Conservation (phyloP, 1,140 invertebrate species). For the Pseudoatta argentina region DNA sequence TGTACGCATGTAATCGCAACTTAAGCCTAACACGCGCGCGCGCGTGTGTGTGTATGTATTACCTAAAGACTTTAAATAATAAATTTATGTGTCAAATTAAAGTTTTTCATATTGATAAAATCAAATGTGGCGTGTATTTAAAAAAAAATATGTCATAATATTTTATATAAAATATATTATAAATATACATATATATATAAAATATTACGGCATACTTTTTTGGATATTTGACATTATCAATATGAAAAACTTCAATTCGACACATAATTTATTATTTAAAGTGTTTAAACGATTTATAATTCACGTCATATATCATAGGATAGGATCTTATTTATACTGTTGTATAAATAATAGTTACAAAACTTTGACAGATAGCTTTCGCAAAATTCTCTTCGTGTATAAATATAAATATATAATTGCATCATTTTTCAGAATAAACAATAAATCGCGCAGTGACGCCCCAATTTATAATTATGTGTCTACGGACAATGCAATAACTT, state of each 20-base stretch:
- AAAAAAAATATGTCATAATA: too few species aligned
- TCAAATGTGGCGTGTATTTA: too few species aligned
- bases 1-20: too few species aligned
- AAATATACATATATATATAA: neutral
- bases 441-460: conserved; percentile 72
- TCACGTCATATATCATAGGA: neutral
- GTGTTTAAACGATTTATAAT: neutral
- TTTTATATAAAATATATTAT: too few species aligned
- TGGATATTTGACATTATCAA: neutral
- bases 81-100: too few species aligned
- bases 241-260: neutral
- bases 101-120: too few species aligned
- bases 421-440: conserved; percentile 25
- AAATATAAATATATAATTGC: neutral
- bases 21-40: too few species aligned
- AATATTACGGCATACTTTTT: neutral
- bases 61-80: too few species aligned
- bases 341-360: too few species aligned
- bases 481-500: conserved; percentile 84
- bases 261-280: neutral
- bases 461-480: conserved; percentile 86
- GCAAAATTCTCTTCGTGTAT: neutral
- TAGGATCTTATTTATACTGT: too few species aligned
- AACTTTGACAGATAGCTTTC: too few species aligned
- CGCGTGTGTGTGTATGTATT: too few species aligned